phyloP scores from a whole-genome alignment of 2,888 invertebrate species.

The Chrysomela aeneicollis region DNA sequence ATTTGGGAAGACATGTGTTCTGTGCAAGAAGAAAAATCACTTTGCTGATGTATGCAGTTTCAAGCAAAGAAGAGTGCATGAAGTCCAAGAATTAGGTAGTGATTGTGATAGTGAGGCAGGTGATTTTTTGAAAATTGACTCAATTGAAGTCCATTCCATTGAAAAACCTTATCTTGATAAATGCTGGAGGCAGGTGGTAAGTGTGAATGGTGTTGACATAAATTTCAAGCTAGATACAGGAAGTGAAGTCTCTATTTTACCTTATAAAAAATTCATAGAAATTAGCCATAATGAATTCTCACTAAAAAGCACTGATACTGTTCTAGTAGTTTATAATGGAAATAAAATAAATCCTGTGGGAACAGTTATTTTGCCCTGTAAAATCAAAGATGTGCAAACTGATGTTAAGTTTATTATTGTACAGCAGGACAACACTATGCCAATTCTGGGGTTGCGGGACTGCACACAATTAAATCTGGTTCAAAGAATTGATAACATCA shows the following conservation, averaged over 20 bases:
- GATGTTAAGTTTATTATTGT: neutral
- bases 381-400: neutral
- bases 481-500: neutral
- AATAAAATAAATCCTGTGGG: neutral
- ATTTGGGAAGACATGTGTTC: too few relatives aligned
- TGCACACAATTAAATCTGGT: neutral
- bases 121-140: slow-evolving; percentile 1
- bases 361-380: slow-evolving; percentile 1
- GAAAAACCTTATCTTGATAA: too few relatives aligned
- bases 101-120: neutral
- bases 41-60: too few relatives aligned
- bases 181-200: too few relatives aligned
- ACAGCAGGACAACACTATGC: neutral
- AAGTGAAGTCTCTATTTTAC: slow-evolving; percentile 6
- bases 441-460: neutral
- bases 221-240: slow-evolving; percentile 1
- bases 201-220: neutral
- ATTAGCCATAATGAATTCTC: neutral
- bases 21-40: neutral
- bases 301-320: neutral
- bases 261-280: neutral
- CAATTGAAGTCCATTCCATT: too few relatives aligned
- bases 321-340: neutral
- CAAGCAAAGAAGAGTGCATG: too few relatives aligned
- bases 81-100: neutral